Evolutionary conservation across 2,797 vertebrate genomes (phyloP).

Genomic region (Luscinia luscinia): DNA sequence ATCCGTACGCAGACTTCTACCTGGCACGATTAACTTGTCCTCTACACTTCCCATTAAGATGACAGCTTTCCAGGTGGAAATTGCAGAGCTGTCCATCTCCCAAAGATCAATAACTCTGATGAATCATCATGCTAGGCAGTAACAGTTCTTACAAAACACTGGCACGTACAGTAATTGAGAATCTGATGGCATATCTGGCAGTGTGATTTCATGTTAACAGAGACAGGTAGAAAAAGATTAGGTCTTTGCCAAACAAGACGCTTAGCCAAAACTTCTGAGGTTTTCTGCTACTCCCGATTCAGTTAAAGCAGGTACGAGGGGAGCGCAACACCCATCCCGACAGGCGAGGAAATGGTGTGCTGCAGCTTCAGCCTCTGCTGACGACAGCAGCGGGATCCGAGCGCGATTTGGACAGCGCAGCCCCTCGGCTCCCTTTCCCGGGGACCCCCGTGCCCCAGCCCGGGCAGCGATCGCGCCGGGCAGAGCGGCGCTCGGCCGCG

Average conservation of each 20-base stretch:
- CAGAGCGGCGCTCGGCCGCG: background rate
- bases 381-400: background rate
- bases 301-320: background rate
- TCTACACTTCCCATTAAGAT: background rate
- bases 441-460: background rate
- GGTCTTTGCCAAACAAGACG: background rate
- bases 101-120: slow-evolving; percentile 64
- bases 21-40: background rate
- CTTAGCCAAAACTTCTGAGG: slow-evolving; percentile 42
- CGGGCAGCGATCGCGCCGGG: background rate
- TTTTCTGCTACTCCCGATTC: background rate
- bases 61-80: slow-evolving; percentile 47
- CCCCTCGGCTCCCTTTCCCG: background rate
- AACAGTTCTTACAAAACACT: slow-evolving; percentile 57
- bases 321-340: background rate
- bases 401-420: background rate
- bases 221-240: background rate
- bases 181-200: slow-evolving; percentile 52
- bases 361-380: slow-evolving; percentile 36
- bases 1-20: background rate
- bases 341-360: slow-evolving; percentile 36
- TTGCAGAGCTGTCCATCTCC: slow-evolving; percentile 59
- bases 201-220: background rate
- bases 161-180: slow-evolving; percentile 23
- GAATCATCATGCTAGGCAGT: slow-evolving; percentile 61